A percentile compares a stretch with the other conserved stretches of the same genome.
Conservation (phyloP, 2,113 vertebrate genomes). For the Callipepla squamata region DNA sequence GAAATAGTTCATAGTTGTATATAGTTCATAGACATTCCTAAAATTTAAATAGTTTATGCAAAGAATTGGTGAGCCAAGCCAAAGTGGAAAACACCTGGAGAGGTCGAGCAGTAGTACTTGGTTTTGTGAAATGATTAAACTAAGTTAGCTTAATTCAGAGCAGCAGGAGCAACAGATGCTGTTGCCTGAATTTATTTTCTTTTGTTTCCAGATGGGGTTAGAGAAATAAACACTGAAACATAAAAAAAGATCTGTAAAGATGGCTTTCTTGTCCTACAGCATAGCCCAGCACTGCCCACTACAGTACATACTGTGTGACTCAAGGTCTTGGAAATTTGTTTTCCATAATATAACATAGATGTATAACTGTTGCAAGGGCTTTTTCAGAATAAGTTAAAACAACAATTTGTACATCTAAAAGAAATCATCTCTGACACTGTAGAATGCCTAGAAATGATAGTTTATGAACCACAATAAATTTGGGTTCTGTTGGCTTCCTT, state of each 20-base stretch:
- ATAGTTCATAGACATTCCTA: background rate
- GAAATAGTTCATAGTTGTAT: background rate
- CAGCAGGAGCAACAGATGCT: slow-evolving; percentile 69
- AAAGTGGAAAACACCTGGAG: slow-evolving; percentile 40
- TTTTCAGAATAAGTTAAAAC: background rate
- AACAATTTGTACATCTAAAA: background rate
- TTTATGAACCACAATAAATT: background rate
- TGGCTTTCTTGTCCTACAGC: background rate
- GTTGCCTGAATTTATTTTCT: slow-evolving; percentile 66
- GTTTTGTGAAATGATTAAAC: slow-evolving; percentile 62
- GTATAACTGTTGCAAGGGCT: background rate
- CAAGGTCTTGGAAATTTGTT: background rate
- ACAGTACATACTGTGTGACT: background rate
- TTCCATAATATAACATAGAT: background rate
- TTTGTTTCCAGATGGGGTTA: slow-evolving; percentile 50
- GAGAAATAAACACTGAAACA: slow-evolving; percentile 59
- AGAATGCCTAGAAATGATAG: background rate
- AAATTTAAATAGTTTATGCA: background rate
- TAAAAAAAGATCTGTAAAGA: slow-evolving; percentile 2
- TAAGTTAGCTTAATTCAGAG: slow-evolving; percentile 71
- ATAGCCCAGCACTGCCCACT: background rate
- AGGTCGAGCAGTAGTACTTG: slow-evolving; percentile 2
- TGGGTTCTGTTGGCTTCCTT: too few relatives aligned
- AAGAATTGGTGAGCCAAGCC: background rate
- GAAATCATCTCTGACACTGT: background rate